A percentile compares a stretch with the other conserved stretches of the same genome.
Evolutionary conservation across 2,888 invertebrate genomes (phyloP).

Genomic region (Ephialtes manifestator): DNA sequence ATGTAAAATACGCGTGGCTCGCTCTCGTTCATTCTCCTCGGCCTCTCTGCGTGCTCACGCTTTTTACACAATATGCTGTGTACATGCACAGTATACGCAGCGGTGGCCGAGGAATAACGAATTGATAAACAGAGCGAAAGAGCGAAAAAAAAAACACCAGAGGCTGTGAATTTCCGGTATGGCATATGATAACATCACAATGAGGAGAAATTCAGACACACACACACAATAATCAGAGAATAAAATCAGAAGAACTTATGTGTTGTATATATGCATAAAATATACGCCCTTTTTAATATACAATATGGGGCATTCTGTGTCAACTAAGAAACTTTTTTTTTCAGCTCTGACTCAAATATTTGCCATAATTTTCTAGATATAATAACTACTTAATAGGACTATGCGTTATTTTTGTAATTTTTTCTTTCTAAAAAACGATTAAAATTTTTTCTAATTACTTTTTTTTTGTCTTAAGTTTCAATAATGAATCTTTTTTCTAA

Average conservation of each 20-base stretch:
- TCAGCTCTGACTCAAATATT: too few relatives aligned
- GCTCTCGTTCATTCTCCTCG: not conserved
- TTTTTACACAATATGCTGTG: not conserved
- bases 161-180: constrained; percentile 8
- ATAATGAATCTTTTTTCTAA: too few relatives aligned
- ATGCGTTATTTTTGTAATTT: too few relatives aligned
- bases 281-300: not conserved
- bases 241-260: not conserved
- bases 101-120: constrained; percentile 1
- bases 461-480: too few relatives aligned
- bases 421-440: too few relatives aligned
- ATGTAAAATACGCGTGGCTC: not conserved
- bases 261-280: not conserved
- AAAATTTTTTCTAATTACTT: too few relatives aligned
- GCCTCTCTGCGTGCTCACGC: not conserved
- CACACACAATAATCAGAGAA: not conserved
- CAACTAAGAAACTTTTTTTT: too few relatives aligned
- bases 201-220: not conserved
- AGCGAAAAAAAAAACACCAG: constrained; percentile 4
- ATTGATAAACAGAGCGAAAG: constrained; percentile 39
- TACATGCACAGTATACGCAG: constrained; percentile 2
- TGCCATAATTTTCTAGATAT: too few relatives aligned
- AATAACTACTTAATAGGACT: too few relatives aligned
- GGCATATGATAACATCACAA: not conserved
- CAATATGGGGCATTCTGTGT: too few relatives aligned